A percentile compares a stretch with the other conserved stretches of the same genome.
Evolutionary conservation across 2,888 invertebrate species (phyloP).

Genomic region (Eremobia ochroleuca): DNA sequence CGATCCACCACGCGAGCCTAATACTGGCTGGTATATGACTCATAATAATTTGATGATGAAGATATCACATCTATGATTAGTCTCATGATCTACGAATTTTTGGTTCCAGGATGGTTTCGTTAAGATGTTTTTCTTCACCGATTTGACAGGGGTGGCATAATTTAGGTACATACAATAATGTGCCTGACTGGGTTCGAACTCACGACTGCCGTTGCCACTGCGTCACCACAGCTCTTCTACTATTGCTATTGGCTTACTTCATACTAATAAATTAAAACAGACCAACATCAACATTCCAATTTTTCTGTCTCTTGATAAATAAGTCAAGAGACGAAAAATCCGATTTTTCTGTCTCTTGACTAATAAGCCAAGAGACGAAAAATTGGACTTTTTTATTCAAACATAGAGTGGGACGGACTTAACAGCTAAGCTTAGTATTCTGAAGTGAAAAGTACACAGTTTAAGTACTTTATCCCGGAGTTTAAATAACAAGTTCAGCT

Average conservation of each 20-base stretch:
- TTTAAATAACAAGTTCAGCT: constrained; percentile 40
- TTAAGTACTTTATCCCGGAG: constrained; percentile 21
- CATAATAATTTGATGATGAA: not conserved
- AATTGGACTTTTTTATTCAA: not conserved
- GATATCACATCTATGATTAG: not conserved
- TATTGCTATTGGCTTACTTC: not conserved
- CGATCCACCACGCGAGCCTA: not conserved
- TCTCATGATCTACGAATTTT: not conserved
- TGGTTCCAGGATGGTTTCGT: not conserved
- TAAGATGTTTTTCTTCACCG: too few relatives aligned
- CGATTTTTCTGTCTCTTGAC: not conserved
- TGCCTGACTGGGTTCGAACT: not conserved
- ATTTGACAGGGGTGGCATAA: too few relatives aligned
- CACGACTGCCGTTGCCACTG: not conserved
- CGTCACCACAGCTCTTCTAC: not conserved
- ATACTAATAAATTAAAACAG: not conserved
- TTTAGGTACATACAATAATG: not conserved
- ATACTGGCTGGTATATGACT: not conserved
- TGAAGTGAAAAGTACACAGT: constrained; percentile 34
- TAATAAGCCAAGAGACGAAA: not conserved
- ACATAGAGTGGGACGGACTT: too few relatives aligned
- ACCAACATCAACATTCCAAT: not conserved
- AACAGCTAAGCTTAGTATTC: constrained; percentile 12
- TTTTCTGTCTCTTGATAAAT: not conserved
- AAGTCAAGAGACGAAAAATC: not conserved